Conservation (phyloP, 2,797 vertebrate species). For the Pagetopsis macropterus region DNA sequence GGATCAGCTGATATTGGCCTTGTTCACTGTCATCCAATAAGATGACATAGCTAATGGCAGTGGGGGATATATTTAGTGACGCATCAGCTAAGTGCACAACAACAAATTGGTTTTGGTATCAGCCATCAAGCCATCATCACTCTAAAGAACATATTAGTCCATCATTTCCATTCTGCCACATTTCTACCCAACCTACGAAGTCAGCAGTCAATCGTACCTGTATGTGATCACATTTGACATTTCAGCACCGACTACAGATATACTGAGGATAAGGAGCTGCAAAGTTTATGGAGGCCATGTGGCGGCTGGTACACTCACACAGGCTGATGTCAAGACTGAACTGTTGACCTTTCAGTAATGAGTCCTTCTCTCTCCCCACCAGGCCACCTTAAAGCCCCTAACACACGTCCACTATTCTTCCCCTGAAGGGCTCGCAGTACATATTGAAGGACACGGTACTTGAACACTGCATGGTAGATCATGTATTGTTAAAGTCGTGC, state of each 20-base stretch:
- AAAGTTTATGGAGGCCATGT: not conserved
- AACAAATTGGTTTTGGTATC: no score
- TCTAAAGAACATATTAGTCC: no score
- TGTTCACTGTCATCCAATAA: no score
- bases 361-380: slow-evolving; percentile 10
- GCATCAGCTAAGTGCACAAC: no score
- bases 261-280: slow-evolving; percentile 8
- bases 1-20: no score
- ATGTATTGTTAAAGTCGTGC: not conserved
- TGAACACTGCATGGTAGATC: not conserved
- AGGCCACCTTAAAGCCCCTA: not conserved
- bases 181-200: not conserved
- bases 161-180: no score
- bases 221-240: slow-evolving; percentile 16
- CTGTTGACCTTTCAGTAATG: slow-evolving; percentile 41
- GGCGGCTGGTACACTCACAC: slow-evolving; percentile 2
- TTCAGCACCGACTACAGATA: not conserved
- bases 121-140: no score
- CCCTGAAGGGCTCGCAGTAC: not conserved
- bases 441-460: not conserved
- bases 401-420: slow-evolving; percentile 8
- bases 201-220: not conserved
- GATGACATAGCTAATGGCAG: no score
- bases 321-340: slow-evolving; percentile 10
- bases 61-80: no score